Conservation (phyloP, 2,113 vertebrate species). For the Pedetes capensis region DNA sequence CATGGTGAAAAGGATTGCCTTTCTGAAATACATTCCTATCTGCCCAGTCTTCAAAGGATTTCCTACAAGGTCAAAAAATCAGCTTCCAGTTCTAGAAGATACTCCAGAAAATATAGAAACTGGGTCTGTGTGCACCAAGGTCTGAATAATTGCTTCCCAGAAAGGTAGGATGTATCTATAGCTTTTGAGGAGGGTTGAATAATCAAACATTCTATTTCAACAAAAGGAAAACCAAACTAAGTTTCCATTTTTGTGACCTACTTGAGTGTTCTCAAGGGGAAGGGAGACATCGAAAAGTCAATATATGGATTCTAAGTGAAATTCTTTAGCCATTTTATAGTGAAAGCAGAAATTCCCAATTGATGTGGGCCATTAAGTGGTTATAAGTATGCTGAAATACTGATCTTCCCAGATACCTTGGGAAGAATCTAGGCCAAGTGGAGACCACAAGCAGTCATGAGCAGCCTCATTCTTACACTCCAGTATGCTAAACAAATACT, state of each 20-base stretch:
- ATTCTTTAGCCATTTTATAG: conserved; percentile 25
- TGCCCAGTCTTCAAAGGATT: conserved; percentile 93
- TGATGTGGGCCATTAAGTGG: background rate
- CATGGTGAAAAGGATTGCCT: conserved; percentile 80
- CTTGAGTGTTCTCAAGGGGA: background rate
- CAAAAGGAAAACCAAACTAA: conserved; percentile 2
- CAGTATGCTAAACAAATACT: background rate
- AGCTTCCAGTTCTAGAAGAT: background rate
- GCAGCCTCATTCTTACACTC: background rate
- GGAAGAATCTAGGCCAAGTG: background rate
- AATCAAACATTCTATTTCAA: conserved; percentile 24
- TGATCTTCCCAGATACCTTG: background rate
- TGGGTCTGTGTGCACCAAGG: conserved; percentile 82
- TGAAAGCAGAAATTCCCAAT: background rate
- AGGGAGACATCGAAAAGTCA: background rate
- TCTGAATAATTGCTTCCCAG: conserved; percentile 74
- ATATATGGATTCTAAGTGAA: background rate
- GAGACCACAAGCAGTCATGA: background rate
- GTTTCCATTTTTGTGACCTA: conserved; percentile 12
- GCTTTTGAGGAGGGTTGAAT: background rate
- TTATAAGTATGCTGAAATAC: background rate
- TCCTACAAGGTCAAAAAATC: conserved; percentile 17
- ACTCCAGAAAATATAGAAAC: conserved; percentile 14
- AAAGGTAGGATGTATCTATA: conserved; percentile 43
- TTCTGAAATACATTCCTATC: conserved; percentile 88